Evolutionary conservation across 2,113 vertebrate genomes (phyloP), one percentile per base, ranked within the genome.

Genomic region (Trichechus manatus): DNA sequence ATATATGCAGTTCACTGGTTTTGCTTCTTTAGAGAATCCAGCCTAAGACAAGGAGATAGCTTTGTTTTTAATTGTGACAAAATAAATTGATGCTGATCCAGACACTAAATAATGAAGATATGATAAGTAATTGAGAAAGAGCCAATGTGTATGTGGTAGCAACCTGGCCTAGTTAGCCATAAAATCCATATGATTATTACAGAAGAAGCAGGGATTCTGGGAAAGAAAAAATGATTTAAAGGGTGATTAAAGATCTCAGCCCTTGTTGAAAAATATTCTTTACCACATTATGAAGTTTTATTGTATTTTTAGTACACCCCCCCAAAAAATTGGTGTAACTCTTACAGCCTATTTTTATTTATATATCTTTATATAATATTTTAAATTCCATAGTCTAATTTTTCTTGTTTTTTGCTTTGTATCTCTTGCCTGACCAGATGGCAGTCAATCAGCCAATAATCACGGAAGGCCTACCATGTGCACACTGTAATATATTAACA

Each of bases 371-470:
- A 88, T 91, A 74, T 68, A 82, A 79, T 85, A 75, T 94, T 96
- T 94, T 85, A 80, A 74, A 66, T 94, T 81, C 74, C 50, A 84
- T 84, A 90, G 81, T 96, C 59, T 81, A 90, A 78, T 83, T 91
- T 80, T 96, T 89, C 64, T 85, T 56, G 47, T 91, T 85, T 96
- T 86, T 97, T 96, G 61, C 82, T 97, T 94, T 94, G 84, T 93
- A 84, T 94, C 64, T 93, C 92, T 95, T 98, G 95, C 93, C 96
- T 96, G 97, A 97, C 97, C 97, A 97, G 97, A 97, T 97, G 97
- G 97, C 95, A 97, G 90, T 97, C 97, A 98, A 97, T 97, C 97
- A 98, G 96, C 84, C 97, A 98, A 97, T 97, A 98, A 96, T 96
- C 96, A 96, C 72, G 96, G 97, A 97, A 97, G 96, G 96, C 75